Evolutionary conservation across 2,888 invertebrate species (phyloP).

Genomic region (Ophion ventricosus): DNA sequence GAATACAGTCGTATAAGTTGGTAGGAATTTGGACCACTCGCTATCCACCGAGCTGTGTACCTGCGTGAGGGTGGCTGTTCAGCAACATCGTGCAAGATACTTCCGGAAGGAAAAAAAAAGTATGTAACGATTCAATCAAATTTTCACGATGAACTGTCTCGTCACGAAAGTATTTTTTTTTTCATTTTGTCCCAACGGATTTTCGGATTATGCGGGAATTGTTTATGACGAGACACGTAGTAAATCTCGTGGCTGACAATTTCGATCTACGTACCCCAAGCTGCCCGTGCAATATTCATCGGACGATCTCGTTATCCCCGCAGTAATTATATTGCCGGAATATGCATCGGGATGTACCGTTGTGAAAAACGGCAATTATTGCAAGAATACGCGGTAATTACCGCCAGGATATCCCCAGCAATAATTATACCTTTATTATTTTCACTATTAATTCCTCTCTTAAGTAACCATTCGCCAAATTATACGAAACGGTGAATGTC

Average conservation of each 20-base stretch:
- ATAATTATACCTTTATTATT: background rate
- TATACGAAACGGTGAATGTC: background rate
- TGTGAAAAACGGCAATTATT: background rate
- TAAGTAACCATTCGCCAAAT: background rate
- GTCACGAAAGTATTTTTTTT: background rate
- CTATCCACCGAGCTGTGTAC: background rate
- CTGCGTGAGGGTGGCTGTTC: too few relatives aligned
- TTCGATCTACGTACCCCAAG: too few relatives aligned
- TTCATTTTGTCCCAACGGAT: background rate
- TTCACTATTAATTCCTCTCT: background rate
- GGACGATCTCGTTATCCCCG: background rate
- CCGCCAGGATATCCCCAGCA: background rate
- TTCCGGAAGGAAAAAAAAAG: too few relatives aligned
- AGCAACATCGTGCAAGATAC: too few relatives aligned
- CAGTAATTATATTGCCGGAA: background rate
- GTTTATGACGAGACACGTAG: too few relatives aligned
- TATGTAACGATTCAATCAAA: too few relatives aligned
- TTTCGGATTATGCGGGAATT: too few relatives aligned
- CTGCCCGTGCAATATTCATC: background rate
- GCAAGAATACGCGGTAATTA: background rate
- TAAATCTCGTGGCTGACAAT: too few relatives aligned
- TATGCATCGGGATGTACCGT: background rate
- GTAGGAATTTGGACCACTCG: constrained; percentile 6
- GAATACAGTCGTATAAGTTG: background rate
- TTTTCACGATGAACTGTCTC: too few relatives aligned